Evolutionary conservation across 2,888 invertebrate species (phyloP).

Genomic region (Andrena bicolor): DNA sequence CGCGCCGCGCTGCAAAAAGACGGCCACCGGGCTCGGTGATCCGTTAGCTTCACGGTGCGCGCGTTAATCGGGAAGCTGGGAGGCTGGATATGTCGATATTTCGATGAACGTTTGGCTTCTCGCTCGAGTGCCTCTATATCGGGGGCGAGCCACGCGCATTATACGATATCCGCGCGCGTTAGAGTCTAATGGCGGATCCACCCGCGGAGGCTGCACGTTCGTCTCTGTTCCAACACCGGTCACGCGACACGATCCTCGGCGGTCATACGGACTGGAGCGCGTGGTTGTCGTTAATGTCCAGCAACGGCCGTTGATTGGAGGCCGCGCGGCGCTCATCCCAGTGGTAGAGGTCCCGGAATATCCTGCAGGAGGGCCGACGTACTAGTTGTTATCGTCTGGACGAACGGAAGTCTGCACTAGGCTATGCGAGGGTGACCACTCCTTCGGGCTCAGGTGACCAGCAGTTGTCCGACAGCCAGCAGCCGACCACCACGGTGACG

Average conservation of each 20-base stretch:
- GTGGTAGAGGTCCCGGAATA: slow-evolving; percentile 67
- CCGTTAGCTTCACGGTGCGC: background rate
- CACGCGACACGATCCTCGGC: background rate
- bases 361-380: slow-evolving; percentile 73
- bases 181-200: background rate
- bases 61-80: background rate
- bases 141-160: background rate
- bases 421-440: slow-evolving; percentile 89
- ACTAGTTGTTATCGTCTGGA: slow-evolving; percentile 81
- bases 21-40: background rate
- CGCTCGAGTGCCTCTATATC: slow-evolving; percentile 12
- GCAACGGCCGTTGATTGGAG: slow-evolving; percentile 70
- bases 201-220: background rate
- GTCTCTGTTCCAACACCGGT: background rate
- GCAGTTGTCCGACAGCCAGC: slow-evolving; percentile 92
- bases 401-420: slow-evolving; percentile 88
- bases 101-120: slow-evolving; percentile 49
- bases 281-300: slow-evolving; percentile 76
- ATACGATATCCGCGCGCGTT: slow-evolving; percentile 16
- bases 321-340: slow-evolving; percentile 43
- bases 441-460: slow-evolving; percentile 91
- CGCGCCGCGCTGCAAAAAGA: background rate
- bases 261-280: slow-evolving; percentile 69
- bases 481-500: slow-evolving; percentile 91
- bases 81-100: slow-evolving; percentile 44